These are phyloP conservation scores for Cotesia typhae DNA, from an alignment of 1,140 invertebrate genomes.

Conservation along the genomic window DNA sequence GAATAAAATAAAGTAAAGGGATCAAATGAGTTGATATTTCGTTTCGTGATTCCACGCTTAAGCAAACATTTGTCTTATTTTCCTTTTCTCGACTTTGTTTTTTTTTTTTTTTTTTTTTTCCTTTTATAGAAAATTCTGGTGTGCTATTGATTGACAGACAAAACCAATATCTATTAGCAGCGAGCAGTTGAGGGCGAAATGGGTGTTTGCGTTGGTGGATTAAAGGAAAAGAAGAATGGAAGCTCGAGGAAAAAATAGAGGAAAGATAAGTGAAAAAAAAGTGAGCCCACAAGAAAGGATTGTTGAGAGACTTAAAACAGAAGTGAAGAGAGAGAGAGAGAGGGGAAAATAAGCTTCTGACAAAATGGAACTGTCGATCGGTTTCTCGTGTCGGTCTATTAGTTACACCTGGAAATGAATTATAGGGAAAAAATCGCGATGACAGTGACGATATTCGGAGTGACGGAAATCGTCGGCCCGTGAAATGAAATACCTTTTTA, in stretches of 20 bases:
- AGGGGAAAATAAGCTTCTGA: background rate
- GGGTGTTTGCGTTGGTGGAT: constrained; percentile 32
- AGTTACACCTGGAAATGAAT: constrained; percentile 55
- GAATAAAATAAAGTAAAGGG: background rate
- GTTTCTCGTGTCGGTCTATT: constrained; percentile 47
- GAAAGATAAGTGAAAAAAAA: too few relatives aligned
- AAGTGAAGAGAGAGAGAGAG: background rate
- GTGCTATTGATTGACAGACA: constrained; percentile 32
- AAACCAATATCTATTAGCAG: constrained; percentile 49
- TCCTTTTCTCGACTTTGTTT: too few relatives aligned
- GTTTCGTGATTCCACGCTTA: constrained; percentile 13
- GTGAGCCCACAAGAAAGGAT: background rate
- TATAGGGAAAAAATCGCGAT: constrained; percentile 51
- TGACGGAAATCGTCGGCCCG: constrained; percentile 61
- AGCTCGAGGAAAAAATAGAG: constrained; percentile 25
- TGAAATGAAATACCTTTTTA: constrained; percentile 56
- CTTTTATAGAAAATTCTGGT: background rate
- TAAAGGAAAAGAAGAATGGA: background rate
- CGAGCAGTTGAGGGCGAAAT: constrained; percentile 41
- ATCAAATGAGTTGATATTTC: background rate
- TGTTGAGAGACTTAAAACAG: constrained; percentile 8
- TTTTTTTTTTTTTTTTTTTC: too few relatives aligned
- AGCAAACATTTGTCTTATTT: background rate
- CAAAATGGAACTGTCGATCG: constrained; percentile 29
- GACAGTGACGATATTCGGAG: constrained; percentile 49